Conservation (phyloP, 2,113 vertebrate genomes). For the Alaudala cheleensis region DNA sequence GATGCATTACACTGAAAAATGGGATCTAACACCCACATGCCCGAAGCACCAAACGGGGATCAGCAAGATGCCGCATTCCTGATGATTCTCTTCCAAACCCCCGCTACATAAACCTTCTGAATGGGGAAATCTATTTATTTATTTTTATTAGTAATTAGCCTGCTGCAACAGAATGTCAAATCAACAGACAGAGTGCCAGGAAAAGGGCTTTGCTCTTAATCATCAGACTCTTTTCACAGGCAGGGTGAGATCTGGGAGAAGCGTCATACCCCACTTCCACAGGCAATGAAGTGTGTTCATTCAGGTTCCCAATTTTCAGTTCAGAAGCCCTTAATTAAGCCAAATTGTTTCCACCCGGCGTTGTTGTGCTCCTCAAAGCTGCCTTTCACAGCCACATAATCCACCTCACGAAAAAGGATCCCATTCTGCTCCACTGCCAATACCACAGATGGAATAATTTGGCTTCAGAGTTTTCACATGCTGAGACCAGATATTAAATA, state of each 20-base stretch:
- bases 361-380: background rate
- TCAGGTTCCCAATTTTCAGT: background rate
- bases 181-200: background rate
- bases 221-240: accelerated
- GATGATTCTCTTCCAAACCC: background rate
- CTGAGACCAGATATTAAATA: conserved; percentile 70
- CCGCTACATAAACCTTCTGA: background rate
- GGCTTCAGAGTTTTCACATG: conserved; percentile 63
- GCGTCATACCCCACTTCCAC: accelerated
- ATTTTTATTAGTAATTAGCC: background rate
- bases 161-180: background rate
- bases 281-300: background rate
- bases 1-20: background rate
- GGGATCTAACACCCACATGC: background rate
- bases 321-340: conserved; percentile 32
- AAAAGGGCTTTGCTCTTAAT: background rate
- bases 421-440: background rate
- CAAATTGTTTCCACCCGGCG: conserved; percentile 54
- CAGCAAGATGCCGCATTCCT: background rate
- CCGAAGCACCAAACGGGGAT: background rate
- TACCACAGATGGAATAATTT: conserved; percentile 41
- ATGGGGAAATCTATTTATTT: background rate
- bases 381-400: conserved; percentile 43
- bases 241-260: background rate
- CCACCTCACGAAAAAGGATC: conserved; percentile 33